Base-by-base conservation (phyloP, 2,888 invertebrate species). In the Pyrrhosoma nymphula region DNA sequence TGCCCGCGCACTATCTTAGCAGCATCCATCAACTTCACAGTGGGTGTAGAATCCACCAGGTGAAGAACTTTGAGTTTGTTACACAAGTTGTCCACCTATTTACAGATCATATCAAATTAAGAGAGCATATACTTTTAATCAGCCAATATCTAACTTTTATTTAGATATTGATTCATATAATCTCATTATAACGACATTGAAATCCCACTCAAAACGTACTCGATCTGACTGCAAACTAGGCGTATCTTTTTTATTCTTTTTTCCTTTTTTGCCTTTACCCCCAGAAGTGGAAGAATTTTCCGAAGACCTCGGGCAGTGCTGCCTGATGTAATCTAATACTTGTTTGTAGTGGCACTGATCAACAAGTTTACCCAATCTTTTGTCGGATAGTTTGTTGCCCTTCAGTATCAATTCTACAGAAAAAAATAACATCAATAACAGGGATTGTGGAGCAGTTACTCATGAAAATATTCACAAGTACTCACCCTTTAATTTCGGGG, bases 261-360 rank as follows among this genome's bases (percentile, higher is more conserved):
- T 97, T 69, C 96, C 96, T 95, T 96, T 97, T 75, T 96, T 97
- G 88, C 96, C 97, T 39, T 96, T 96, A 95, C 96, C 96, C 47
- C 96, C 96, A 55, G 96, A 96, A 30, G 96, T 96, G 69, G 96
- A 96, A 10, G 95, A 88, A 95, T 95, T 96, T n/a, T 95, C 95
- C 14, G 95, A 95, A 12, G 95, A 75, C 16, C 95, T 55, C 95
- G 96, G 95, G 96, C 98, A 98, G 96, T 98, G 97, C 95, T 98
- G 98, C n/a, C 98, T 97, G 4, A 99, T 97, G 96, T 98, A 98
- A 96, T 98, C 98, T 56, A 98, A 96, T 10, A 99, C 97, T 96
- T 98, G 98, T 96, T 98, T 98, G 0, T 98, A 98, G 26, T 98
- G 97, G 96, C 98, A 98, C 96, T 98, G 98, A 96, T 98, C 98